Percentiles rank a stretch among this genome's conserved stretches.
phyloP scores from a whole-genome alignment of 1,140 invertebrate genomes.

The Arion vulgaris region DNA sequence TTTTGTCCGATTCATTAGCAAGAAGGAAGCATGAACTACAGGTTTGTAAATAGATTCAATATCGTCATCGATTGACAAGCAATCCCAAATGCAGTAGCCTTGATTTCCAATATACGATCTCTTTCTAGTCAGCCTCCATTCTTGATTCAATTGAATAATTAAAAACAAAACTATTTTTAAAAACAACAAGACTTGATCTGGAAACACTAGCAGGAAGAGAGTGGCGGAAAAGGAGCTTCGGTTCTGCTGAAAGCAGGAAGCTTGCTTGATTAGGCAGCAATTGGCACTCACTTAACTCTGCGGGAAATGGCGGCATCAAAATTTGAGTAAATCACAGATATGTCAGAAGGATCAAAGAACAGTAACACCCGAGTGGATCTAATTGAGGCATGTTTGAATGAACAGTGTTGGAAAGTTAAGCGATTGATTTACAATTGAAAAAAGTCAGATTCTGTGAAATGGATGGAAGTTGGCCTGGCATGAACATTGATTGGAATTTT shows the following conservation, averaged over 20 bases:
- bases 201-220: constrained; percentile 6
- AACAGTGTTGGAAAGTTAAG: constrained; percentile 6
- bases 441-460: background rate
- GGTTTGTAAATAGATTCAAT: too few species aligned
- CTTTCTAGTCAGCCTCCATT: background rate
- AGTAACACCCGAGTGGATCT: constrained; percentile 3
- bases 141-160: background rate
- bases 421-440: constrained; percentile 17
- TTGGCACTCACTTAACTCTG: constrained; percentile 28
- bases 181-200: background rate
- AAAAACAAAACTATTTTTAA: background rate
- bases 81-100: too few species aligned
- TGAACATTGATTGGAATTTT: background rate
- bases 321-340: constrained; percentile 24
- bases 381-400: constrained; percentile 6
- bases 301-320: constrained; percentile 26
- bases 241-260: constrained; percentile 20
- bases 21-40: too few species aligned
- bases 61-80: too few species aligned
- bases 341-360: constrained; percentile 9
- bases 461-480: background rate
- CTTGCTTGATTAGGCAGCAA: constrained; percentile 9
- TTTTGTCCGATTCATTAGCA: too few species aligned
- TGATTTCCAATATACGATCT: background rate
- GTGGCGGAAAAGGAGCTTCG: constrained; percentile 27